Evolutionary conservation across 2,888 invertebrate genomes (phyloP), one percentile per base, ranked within the genome.

Genomic region (Hydrotaea diabolus): DNA sequence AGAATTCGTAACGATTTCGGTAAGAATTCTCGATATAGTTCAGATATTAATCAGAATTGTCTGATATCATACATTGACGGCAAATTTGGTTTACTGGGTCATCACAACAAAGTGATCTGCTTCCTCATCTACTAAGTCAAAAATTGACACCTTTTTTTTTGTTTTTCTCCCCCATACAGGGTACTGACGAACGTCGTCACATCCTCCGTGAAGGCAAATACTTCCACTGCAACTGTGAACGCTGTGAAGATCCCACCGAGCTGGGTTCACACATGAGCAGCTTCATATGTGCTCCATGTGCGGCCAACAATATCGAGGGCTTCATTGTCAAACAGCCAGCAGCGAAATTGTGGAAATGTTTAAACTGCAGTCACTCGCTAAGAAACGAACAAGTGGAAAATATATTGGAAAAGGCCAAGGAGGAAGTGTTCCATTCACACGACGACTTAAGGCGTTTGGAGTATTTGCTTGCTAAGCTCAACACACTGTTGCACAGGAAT

Each of bases 231-330:
- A 91, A 91, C 0, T 97, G 97, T 88, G 87, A 89, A 0, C 93
- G 96, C 23, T 97, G 97, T 88, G 89, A 89, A 0, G 96, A 97
- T 93, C 93, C 94, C 3, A 95, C 95, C 0, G 97, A 97, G 90
- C 89, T 95, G 79, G 95, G 94, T 0, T 95, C 96, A 0, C 93
- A 95, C 89, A 93, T 96, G 89, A 96, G 96, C 88, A 92, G 90
- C 79, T 89, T 92, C 13, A 84, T 90, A 3, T 91, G 91, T 69
- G 80, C 83, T 0, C 85, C 75, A 7, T 91, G 91, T 66, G 84
- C 85, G 11, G 83, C 79, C 49, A 76, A 76, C 9, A 80, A 81
- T 26, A 80, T 62, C 2, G 84, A 82, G 2, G 82, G 85, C 4
- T 86, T 76, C 15, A 78, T 83, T 31, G 85, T 87, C 0, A 82